phyloP scores from a whole-genome alignment of 2,113 vertebrate species.

The Chlorodrepanis virens region DNA sequence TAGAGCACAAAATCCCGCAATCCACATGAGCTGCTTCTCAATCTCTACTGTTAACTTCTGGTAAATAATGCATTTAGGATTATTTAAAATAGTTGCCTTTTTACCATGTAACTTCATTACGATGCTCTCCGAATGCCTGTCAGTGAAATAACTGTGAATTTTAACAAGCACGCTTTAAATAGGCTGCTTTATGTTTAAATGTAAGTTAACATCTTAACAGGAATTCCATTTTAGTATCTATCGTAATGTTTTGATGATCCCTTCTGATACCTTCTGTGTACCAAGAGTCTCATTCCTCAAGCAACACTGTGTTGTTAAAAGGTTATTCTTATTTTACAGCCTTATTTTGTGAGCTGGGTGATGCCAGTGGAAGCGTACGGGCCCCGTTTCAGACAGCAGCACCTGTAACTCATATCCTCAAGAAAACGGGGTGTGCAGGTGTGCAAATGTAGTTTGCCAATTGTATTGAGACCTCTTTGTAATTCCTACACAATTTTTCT shows the following conservation, averaged over 20 bases:
- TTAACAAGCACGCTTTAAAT: conserved; percentile 34
- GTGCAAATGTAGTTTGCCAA: background rate
- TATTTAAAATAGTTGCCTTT: background rate
- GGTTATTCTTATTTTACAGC: conserved; percentile 35
- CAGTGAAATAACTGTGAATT: background rate
- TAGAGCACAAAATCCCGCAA: conserved; percentile 36
- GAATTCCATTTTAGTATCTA: conserved; percentile 38
- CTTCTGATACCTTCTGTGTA: conserved; percentile 22
- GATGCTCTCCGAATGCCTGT: background rate
- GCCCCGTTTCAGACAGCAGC: accelerated
- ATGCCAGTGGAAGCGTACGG: accelerated
- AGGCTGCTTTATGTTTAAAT: background rate
- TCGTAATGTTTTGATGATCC: conserved; percentile 50
- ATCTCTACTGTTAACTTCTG: background rate
- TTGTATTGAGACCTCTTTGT: background rate
- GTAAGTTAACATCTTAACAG: background rate
- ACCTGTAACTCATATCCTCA: background rate
- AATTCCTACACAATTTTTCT: background rate
- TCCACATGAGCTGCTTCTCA: background rate
- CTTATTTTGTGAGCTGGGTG: background rate
- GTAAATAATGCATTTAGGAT: background rate
- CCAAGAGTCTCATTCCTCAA: background rate
- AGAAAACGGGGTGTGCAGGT: accelerated
- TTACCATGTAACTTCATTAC: background rate
- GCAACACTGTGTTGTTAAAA: background rate